Percentiles rank a stretch among this genome's conserved stretches.
These are phyloP conservation scores for Babylonia areolata DNA, from an alignment of 1,140 invertebrate genomes.

Conservation along the genomic window DNA sequence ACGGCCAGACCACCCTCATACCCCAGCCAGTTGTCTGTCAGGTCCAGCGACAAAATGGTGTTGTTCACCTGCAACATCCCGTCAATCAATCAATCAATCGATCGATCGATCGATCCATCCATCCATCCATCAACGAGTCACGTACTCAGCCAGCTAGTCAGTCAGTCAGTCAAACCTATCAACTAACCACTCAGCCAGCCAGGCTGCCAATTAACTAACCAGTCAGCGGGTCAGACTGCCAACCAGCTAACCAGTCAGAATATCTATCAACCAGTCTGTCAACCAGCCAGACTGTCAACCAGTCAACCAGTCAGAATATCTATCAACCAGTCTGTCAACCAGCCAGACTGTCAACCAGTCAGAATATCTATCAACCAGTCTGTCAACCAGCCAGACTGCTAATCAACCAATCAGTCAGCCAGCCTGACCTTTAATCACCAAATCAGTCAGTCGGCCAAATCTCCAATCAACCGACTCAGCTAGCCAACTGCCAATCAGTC, in stretches of 20 bases:
- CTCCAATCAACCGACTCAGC: too few species aligned
- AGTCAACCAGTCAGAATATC: not conserved
- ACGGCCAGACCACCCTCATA: conserved; percentile 66
- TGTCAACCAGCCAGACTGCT: too few species aligned
- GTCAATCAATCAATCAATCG: not conserved
- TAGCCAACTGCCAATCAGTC: not conserved
- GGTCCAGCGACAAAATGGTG: conserved; percentile 65
- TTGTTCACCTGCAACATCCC: conserved; percentile 66
- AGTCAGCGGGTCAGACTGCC: not conserved
- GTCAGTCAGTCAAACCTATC: not conserved
- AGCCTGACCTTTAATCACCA: too few species aligned
- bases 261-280: not conserved
- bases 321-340: not conserved
- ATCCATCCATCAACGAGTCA: not conserved
- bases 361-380: too few species aligned
- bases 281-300: not conserved
- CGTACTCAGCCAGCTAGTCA: not conserved
- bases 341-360: not conserved
- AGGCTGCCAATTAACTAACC: too few species aligned
- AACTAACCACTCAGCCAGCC: too few species aligned
- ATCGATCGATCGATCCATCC: not conserved
- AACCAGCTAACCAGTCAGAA: not conserved
- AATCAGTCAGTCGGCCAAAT: too few species aligned
- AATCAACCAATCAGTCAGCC: too few species aligned
- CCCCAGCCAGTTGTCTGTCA: conserved; percentile 74